phyloP scores from a whole-genome alignment of 2,888 invertebrate species.

The Anaspis maculata region DNA sequence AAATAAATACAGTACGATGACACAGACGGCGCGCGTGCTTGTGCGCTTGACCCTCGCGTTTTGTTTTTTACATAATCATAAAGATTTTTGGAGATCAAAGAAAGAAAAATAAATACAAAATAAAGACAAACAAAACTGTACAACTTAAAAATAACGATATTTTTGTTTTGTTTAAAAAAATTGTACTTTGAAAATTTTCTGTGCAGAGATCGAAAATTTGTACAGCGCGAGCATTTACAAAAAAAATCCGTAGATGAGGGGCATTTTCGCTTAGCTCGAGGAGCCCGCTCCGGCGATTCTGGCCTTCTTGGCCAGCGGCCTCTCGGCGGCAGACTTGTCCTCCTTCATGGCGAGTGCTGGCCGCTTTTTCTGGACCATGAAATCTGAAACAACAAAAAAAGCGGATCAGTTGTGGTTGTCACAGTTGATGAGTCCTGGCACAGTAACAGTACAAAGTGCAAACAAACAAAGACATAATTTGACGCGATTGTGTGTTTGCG shows the following conservation, averaged over 20 bases:
- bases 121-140: constrained; percentile 28
- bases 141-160: constrained; percentile 27
- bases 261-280: constrained; percentile 12
- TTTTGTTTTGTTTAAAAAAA: constrained; percentile 29
- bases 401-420: too few species aligned
- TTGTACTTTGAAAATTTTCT: constrained; percentile 30
- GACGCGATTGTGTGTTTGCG: not conserved
- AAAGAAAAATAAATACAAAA: constrained; percentile 23
- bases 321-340: constrained; percentile 30
- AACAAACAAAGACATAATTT: too few species aligned
- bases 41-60: too few species aligned
- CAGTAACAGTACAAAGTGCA: too few species aligned
- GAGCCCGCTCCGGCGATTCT: constrained; percentile 32
- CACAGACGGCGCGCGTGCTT: too few species aligned
- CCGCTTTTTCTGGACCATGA: constrained; percentile 44
- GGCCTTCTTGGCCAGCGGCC: constrained; percentile 38
- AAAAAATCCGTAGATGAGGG: constrained; percentile 9
- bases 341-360: constrained; percentile 46
- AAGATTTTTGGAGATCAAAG: constrained; percentile 29
- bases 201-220: constrained; percentile 29
- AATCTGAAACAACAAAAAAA: constrained; percentile 50
- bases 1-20: too few species aligned
- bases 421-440: too few species aligned
- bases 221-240: too few species aligned
- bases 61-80: constrained; percentile 15